These are phyloP conservation scores for Tortrix viridana DNA, from an alignment of 2,888 invertebrate species.

Conservation along the genomic window DNA sequence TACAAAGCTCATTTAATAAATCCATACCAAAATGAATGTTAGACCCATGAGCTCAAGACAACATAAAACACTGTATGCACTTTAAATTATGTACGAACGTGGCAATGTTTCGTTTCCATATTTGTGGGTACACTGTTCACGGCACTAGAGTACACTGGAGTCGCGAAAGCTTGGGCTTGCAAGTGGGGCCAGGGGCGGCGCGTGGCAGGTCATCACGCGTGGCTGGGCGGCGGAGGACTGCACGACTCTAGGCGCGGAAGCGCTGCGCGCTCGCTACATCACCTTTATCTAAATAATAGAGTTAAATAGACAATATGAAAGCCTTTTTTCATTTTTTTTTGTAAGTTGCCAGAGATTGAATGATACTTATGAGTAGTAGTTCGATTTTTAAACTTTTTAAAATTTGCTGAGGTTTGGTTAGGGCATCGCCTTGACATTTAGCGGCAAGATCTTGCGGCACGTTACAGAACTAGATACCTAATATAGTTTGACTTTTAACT, in stretches of 20 bases:
- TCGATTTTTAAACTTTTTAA: no score
- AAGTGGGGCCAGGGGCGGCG: conserved; percentile 46
- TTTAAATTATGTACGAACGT: conserved; percentile 76
- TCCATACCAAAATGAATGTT: conserved; percentile 55
- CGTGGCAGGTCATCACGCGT: conserved; percentile 71
- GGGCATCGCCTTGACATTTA: no score
- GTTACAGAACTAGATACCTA: no score
- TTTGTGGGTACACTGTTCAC: conserved; percentile 41
- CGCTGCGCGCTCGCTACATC: conserved; percentile 52
- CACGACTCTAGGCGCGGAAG: conserved; percentile 47
- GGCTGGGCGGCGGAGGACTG: conserved; percentile 69
- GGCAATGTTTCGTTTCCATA: conserved; percentile 59
- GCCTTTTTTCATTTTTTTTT: no score
- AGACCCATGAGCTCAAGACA: conserved; percentile 49
- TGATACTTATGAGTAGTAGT: no score
- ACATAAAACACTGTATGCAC: conserved; percentile 64
- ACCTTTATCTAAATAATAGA: conserved; percentile 8
- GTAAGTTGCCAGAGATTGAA: no score
- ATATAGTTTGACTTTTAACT: no score
- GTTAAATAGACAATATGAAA: conserved; percentile 1
- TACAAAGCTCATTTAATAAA: conserved; percentile 24
- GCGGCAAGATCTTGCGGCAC: no score
- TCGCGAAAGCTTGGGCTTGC: conserved; percentile 29
- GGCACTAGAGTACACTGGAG: conserved; percentile 13
- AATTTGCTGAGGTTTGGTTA: no score